Evolutionary conservation across 2,797 vertebrate genomes (phyloP).

Genomic region (Crypturellus tataupa): DNA sequence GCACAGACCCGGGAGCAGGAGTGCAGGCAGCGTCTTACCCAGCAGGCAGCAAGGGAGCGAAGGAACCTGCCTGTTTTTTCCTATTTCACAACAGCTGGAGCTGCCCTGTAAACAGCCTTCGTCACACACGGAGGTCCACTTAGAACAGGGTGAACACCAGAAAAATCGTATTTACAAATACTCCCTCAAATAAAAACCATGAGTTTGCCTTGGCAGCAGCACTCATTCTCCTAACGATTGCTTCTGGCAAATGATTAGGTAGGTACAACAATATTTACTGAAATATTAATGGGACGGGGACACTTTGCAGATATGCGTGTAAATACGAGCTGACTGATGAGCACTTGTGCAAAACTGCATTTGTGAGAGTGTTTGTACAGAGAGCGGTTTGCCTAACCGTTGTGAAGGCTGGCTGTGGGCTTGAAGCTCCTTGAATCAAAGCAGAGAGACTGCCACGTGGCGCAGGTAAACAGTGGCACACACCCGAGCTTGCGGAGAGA

Average conservation of each 20-base stretch:
- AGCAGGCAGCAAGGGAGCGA: neutral
- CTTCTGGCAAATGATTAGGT: neutral
- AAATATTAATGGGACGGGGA: neutral
- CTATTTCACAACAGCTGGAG: slow-evolving; percentile 49
- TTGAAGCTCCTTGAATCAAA: neutral
- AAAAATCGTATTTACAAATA: slow-evolving; percentile 61
- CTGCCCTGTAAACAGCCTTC: slow-evolving; percentile 57
- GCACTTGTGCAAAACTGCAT: neutral
- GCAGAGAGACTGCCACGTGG: neutral
- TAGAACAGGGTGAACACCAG: slow-evolving; percentile 45
- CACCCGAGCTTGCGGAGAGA: neutral
- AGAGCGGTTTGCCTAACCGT: neutral
- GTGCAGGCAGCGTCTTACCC: slow-evolving; percentile 35
- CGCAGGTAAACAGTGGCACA: slow-evolving; percentile 15
- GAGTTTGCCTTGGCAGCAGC: slow-evolving; percentile 56
- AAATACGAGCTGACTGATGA: neutral
- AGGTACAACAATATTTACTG: slow-evolving; percentile 47
- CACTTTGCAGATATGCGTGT: neutral
- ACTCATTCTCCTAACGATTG: slow-evolving; percentile 3
- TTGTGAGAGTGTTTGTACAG: neutral
- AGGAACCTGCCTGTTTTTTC: slow-evolving; percentile 40
- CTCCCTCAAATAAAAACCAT: slow-evolving; percentile 59
- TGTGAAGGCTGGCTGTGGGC: slow-evolving; percentile 9
- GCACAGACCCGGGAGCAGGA: slow-evolving; percentile 30
- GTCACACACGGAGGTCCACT: slow-evolving; percentile 57